Base-by-base conservation (phyloP, 2,797 vertebrate genomes). In the Adrianichthys oophorus region DNA sequence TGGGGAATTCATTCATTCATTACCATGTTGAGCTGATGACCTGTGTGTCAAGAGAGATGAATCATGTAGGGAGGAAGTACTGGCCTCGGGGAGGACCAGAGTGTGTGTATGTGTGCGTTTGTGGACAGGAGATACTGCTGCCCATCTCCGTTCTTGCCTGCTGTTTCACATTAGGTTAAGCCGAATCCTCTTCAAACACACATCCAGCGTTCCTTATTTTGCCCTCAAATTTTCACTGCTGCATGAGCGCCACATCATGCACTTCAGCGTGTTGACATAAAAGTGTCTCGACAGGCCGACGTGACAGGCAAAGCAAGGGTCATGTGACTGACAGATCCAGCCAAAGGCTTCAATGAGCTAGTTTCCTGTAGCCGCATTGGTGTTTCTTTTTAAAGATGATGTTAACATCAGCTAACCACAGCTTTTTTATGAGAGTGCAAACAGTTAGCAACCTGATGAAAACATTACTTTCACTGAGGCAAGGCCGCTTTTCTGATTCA, bases 1-100 rank as follows among this genome's bases (percentile, higher is more conserved):
- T 62, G 54, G 57, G 61, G 62, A 78, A 83, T 84, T 84, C 77
- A 62, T 82, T 83, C 84, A 83, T 81, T 84, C 78, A 87, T 84
- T 83, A 71, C 54, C 60, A 72, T 78, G 76, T 76, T 74, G 72
- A 84, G 74, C 74, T 63, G 68, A 82, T 82, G 81, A 81, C 81
- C 84, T 76, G 75, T 48, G 72, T 80, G 85, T 77, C 69, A 70
- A 43, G 53, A 70, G 57, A 75, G 54, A 78, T 76, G 65, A 81
- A 77, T 85, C 79, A 76, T 62, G 68, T 68, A 72, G 74, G 65
- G 65, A 62, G 47, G 44, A 74, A 72, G 56, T 62, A 19, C 59
- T 59, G 52, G 62, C 78, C 65, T 51, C 4, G 8, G 51, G 74
- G 61, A 42, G 43, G 48, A 65, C 51, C 23, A 3, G 49, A 46